Base-by-base conservation (phyloP, 2,888 invertebrate genomes). In the Agonopterix alstromeriana region DNA sequence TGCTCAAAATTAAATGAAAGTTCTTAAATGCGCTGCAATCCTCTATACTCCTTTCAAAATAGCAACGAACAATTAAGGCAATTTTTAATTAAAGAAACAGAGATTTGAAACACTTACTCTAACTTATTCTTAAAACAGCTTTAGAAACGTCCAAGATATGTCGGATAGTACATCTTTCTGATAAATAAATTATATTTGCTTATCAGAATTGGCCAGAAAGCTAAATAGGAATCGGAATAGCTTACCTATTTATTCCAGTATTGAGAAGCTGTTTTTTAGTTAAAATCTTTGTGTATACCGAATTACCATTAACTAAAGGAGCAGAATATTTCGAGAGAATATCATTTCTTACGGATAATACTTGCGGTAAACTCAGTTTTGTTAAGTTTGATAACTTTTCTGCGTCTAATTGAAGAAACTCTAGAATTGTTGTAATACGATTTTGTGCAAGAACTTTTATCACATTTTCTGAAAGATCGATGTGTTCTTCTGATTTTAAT, bases 331-430 rank as follows among this genome's bases (percentile, higher is more conserved):
- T 89, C 8, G 73, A 64, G 55, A 90, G 80, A 57, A 93, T 83
- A 55, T 79, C 70, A 65, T 68, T 79, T 58, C 82, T 75, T 48
- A 83, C 63, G 35, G 65, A 55, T 58, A 82, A 55, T 58, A 81
- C 57, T 68, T 91, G 89, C 62, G 89, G 80, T 54, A 90, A 78
- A 45, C 72, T 71, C 47, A 92, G 71, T 63, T 83, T 85, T 8
- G 90, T 86, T 46, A 90, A 59, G 10, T 65, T 66, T 38, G 82
- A 68, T 53, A 93, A 63, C 58, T 90, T 90, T 51, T 90, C 89
- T 10, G 82, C 70, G 61, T 92, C 90, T 61, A 90, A 87, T 56
- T 85, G 73, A 50, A 93, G 70, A 70, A 93, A 92, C 61, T 93
- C 90, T 36, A 87, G 63, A 41, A 91, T 71, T 8, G 91, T 91